Percentiles rank a stretch among this genome's conserved stretches.
Conservation (phyloP, 2,797 vertebrate species). For the Acanthurus tractus region DNA sequence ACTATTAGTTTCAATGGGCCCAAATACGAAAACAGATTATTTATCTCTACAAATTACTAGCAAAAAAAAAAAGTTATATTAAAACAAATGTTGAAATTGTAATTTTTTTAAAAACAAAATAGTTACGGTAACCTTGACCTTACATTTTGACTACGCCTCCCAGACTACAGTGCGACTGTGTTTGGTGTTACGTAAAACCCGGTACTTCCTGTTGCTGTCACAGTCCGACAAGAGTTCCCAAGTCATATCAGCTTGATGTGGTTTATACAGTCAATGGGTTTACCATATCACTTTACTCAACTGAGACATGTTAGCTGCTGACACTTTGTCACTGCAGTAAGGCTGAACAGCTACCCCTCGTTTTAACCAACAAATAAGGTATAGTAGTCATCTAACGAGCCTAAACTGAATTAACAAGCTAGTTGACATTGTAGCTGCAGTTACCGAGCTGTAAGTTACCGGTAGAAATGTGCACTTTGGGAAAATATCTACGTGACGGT, state of each 20-base stretch:
- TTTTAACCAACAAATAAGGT: slow-evolving; percentile 30
- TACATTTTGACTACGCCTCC: slow-evolving; percentile 51
- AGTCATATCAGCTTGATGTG: slow-evolving; percentile 5
- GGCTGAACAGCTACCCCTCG: background rate
- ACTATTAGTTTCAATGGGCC: no score
- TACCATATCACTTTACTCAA: slow-evolving; percentile 37
- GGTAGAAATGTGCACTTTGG: background rate
- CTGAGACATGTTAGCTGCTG: background rate
- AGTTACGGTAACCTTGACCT: background rate
- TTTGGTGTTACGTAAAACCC: slow-evolving; percentile 48
- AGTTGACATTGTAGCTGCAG: background rate
- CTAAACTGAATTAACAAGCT: background rate
- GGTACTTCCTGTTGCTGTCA: slow-evolving; percentile 59
- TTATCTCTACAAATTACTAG: background rate
- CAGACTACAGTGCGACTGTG: slow-evolving; percentile 25
- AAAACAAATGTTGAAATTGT: background rate
- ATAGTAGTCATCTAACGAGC: background rate
- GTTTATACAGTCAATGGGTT: no score
- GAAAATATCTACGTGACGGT: background rate
- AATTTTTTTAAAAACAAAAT: background rate
- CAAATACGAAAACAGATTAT: background rate
- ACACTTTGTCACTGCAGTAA: background rate
- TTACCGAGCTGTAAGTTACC: background rate
- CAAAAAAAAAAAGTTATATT: background rate
- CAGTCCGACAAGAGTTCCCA: slow-evolving; percentile 35